Conservation (phyloP, 1,140 invertebrate genomes). For the Yoshiicerus persimilis region DNA sequence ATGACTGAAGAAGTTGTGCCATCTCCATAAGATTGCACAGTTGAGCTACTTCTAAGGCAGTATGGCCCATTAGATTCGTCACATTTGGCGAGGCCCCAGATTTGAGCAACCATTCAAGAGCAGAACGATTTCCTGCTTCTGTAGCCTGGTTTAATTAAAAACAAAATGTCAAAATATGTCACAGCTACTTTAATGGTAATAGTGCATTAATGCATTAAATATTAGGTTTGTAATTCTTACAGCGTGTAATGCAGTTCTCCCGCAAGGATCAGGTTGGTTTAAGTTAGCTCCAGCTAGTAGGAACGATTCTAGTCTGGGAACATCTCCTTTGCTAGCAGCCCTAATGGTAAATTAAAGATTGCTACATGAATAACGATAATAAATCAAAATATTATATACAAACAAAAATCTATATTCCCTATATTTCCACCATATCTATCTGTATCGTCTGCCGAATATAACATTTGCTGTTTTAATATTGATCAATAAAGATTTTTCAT, state of each 20-base stretch:
- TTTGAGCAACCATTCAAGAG: conserved; percentile 56
- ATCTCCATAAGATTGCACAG: conserved; percentile 51
- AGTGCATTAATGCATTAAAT: too few species aligned
- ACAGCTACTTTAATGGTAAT: too few species aligned
- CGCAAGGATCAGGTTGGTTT: conserved; percentile 61
- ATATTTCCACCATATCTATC: too few species aligned
- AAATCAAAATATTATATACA: too few species aligned
- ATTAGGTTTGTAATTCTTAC: conserved; percentile 52
- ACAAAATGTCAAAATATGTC: neutral
- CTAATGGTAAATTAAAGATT: conserved; percentile 45
- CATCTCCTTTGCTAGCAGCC: conserved; percentile 62
- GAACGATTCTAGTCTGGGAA: conserved; percentile 62
- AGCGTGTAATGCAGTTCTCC: conserved; percentile 64
- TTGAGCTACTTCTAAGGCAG: conserved; percentile 57
- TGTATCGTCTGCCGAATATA: too few species aligned
- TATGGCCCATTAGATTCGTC: conserved; percentile 57
- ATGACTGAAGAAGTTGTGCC: neutral
- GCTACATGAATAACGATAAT: neutral
- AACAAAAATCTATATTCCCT: too few species aligned
- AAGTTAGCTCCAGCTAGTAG: conserved; percentile 66
- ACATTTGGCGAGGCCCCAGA: conserved; percentile 52
- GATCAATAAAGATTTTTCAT: too few species aligned
- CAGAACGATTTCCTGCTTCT: conserved; percentile 55
- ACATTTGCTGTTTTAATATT: too few species aligned
- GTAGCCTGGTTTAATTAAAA: conserved; percentile 52